A percentile compares a stretch with the other conserved stretches of the same genome.
These are phyloP conservation scores for Stegastes partitus DNA, from an alignment of 2,113 vertebrate genomes.

Conservation along the genomic window DNA sequence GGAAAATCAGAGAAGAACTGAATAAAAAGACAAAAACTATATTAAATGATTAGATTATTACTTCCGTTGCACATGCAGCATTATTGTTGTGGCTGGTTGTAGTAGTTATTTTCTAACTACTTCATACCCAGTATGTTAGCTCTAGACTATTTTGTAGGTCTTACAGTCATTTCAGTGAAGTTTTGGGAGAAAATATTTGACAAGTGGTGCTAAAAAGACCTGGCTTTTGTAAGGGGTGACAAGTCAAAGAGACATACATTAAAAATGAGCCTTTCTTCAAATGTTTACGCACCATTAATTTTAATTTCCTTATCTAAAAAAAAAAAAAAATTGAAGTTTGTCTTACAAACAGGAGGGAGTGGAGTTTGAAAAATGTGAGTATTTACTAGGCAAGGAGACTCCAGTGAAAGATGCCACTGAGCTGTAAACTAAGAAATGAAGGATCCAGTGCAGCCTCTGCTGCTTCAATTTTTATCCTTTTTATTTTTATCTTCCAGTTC, in stretches of 20 bases:
- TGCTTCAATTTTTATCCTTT: background rate
- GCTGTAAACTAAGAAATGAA: background rate
- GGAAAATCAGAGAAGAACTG: slow-evolving; percentile 3
- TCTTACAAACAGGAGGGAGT: background rate
- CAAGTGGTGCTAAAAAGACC: too few species aligned
- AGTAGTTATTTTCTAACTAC: background rate
- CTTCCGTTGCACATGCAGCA: background rate
- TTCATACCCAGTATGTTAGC: too few species aligned
- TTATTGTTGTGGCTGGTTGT: background rate
- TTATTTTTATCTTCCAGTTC: background rate
- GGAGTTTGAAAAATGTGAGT: background rate
- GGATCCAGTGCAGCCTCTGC: background rate
- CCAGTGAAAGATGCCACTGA: too few species aligned
- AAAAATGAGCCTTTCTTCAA: too few species aligned
- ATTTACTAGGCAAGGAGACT: background rate
- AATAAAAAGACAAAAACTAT: background rate
- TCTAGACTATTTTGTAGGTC: too few species aligned
- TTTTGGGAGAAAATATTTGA: too few species aligned
- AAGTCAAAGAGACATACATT: too few species aligned
- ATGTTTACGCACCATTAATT: too few species aligned
- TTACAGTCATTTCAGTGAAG: too few species aligned
- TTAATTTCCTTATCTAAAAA: too few species aligned
- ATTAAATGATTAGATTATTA: background rate
- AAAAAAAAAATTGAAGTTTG: too few species aligned
- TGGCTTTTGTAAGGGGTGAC: too few species aligned